A percentile compares a stretch with the other conserved stretches of the same genome.
These are phyloP conservation scores for Pristionchus exspectatus DNA, from an alignment of 2,888 invertebrate species.

Conservation along the genomic window DNA sequence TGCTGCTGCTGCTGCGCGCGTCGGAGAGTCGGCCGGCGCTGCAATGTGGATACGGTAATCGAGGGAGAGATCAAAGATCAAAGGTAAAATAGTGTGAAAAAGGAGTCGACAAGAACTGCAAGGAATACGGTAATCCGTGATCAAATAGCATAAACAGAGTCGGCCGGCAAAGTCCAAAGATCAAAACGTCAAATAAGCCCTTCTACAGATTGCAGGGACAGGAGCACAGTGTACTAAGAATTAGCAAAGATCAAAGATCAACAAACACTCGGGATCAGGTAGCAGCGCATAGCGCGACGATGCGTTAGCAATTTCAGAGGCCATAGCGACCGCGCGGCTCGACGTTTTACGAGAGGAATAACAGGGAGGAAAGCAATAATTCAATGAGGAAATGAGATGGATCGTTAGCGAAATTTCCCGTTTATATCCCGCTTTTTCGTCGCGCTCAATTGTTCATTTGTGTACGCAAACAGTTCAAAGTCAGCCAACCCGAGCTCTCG, in stretches of 20 bases:
- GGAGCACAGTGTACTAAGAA: not conserved
- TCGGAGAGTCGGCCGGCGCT: constrained; percentile 40
- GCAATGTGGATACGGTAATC: not conserved
- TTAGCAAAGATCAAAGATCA: not conserved
- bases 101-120: not conserved
- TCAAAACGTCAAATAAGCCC: not conserved
- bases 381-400: not conserved
- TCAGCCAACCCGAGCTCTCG: not conserved
- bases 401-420: not conserved
- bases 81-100: not conserved
- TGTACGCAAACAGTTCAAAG: not conserved
- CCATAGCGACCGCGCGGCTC: not conserved
- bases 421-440: not conserved
- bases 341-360: not conserved
- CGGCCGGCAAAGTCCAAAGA: not conserved
- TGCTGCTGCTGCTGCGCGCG: constrained; percentile 31
- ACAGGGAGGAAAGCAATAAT: not conserved
- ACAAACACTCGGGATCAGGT: not conserved
- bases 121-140: not conserved
- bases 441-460: not conserved
- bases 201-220: no score
- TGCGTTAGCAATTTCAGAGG: not conserved
- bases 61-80: constrained; percentile 29
- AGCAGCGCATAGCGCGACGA: not conserved
- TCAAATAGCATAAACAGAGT: not conserved